These are phyloP conservation scores for Pelvicachromis taeniatus DNA, from an alignment of 2,113 vertebrate species.

Conservation along the genomic window DNA sequence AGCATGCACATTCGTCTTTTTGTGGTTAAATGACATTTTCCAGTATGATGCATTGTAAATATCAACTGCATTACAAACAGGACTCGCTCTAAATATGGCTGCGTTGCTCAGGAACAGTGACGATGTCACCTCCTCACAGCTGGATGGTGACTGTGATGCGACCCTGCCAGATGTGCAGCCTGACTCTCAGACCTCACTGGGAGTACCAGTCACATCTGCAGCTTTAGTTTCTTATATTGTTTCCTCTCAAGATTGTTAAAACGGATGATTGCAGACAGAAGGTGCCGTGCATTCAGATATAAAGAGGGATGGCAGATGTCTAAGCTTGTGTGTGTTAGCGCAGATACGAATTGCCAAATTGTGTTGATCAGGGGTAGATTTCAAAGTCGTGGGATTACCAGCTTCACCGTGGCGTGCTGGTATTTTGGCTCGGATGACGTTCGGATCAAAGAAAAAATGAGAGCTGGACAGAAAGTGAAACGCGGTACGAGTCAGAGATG, in stretches of 20 bases:
- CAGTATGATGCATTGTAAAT: neutral
- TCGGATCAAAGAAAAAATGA: neutral
- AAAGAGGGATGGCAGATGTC: neutral
- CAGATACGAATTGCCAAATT: neutral
- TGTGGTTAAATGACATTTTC: neutral
- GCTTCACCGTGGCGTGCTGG: neutral
- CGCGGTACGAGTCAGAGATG: neutral
- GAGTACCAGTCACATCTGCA: neutral
- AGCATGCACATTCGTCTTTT: neutral
- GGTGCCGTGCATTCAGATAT: neutral
- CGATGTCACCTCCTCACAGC: neutral
- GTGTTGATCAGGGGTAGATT: neutral
- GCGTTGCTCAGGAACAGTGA: neutral
- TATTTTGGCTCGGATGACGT: neutral
- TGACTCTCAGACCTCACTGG: neutral
- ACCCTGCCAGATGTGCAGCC: slow-evolving; percentile 1
- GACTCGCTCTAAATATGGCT: neutral
- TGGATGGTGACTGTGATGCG: neutral
- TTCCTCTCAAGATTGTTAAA: neutral
- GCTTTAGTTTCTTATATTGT: neutral
- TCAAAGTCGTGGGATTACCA: neutral
- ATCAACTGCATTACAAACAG: neutral
- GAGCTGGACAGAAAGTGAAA: neutral
- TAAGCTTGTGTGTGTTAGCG: neutral
- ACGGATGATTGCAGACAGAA: neutral